Evolutionary conservation across 2,888 invertebrate genomes (phyloP).

Genomic region (Hypomecis atomaria): DNA sequence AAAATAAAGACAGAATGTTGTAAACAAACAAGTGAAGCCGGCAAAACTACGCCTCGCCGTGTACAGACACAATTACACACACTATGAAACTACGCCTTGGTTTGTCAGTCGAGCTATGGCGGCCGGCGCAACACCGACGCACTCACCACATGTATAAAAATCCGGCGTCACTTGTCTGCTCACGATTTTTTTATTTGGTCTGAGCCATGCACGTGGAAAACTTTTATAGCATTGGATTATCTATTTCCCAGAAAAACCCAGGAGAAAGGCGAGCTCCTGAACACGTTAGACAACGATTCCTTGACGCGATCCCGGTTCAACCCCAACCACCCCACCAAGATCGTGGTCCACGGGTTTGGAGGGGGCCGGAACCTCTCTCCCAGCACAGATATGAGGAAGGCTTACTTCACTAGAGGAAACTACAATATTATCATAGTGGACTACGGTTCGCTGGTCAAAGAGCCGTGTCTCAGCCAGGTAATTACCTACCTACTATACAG

Average conservation of each 20-base stretch:
- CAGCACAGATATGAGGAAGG: conserved; percentile 93
- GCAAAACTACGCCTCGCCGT: no score
- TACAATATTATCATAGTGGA: conserved; percentile 96
- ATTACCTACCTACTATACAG: neutral
- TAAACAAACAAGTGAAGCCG: no score
- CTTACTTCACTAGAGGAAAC: conserved; percentile 91
- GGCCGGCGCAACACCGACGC: no score
- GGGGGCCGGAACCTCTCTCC: conserved; percentile 92
- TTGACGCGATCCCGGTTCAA: conserved; percentile 91
- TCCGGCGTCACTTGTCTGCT: no score
- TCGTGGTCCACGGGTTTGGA: conserved; percentile 96
- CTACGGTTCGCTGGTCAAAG: conserved; percentile 90
- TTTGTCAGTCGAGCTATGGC: no score
- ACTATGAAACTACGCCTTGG: no score
- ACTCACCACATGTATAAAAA: no score
- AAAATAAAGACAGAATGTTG: no score
- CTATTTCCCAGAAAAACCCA: conserved; percentile 87
- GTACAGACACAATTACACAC: no score
- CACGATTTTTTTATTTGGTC: no score
- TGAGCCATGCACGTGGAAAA: no score
- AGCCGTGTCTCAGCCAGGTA: conserved; percentile 93
- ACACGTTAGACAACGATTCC: conserved; percentile 88
- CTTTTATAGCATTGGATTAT: no score
- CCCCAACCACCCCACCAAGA: conserved; percentile 91
- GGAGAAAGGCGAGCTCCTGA: conserved; percentile 88